Evolutionary conservation across 2,797 vertebrate genomes (phyloP), one percentile per base, ranked within the genome.

Genomic region (Pseudocheirus occidentalis): DNA sequence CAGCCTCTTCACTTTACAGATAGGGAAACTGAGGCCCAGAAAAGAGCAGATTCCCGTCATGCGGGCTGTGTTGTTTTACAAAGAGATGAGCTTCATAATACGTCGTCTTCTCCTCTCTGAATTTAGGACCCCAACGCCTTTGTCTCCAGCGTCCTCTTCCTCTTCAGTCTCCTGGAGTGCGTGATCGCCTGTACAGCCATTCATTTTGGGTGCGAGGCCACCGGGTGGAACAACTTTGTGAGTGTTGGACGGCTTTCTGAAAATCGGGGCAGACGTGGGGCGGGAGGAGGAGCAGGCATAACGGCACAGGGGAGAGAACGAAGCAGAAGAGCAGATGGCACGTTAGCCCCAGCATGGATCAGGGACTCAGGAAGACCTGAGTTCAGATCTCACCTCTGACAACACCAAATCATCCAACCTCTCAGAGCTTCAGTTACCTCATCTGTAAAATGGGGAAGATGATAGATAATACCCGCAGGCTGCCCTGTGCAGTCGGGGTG

Each of bases 121-220:
- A 93, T 81, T 46, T 62, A 96, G 96, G 0, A 0, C 0, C 0
- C 0, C 24, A 0, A 0, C 0, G 29, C 11, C 0, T 13, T 11
- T 0, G 4, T 66, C 31, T 9, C 14, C 1, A 57, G 52, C 0
- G 1, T 34, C 40, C 31, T 97, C 59, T n/a, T 97, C 24, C 93
- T 95, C 59, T 96, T 97, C 0, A 9, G 34, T 56, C 5, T 96
- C 55, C 59, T 96, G 90, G 96, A 97, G 90, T 94, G 92, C 58
- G 27, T 94, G 59, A 62, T 97, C 92, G 93, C 95, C 10, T 96
- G 95, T 54, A 10, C 14, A n/a, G 52, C 55, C 50, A 94, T 92
- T 4, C 46, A 66, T 91, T 94, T 94, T 52, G 95, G 95, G 31
- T 96, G 92, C 54, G 62, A 97, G 93, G 92, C 90, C 93, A 59